Conservation (phyloP, 1,140 invertebrate genomes). For the Megathymus violae region DNA sequence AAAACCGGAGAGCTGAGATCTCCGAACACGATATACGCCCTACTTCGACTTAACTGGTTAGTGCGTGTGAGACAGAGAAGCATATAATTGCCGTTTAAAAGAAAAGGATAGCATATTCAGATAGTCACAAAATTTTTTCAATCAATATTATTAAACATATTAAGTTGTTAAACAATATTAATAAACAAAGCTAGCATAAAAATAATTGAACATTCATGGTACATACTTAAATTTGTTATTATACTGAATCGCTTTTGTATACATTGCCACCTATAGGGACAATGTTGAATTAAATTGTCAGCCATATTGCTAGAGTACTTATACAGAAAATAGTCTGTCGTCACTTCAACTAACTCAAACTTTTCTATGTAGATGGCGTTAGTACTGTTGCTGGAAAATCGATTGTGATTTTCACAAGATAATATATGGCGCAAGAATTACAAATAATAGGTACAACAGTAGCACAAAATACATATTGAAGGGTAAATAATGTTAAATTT, state of each 20-base stretch:
- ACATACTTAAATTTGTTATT: neutral
- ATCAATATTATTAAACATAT: too few species aligned
- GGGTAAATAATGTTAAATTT: too few species aligned
- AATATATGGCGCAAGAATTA: too few species aligned
- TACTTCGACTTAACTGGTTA: slow-evolving; percentile 74
- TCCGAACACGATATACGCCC: slow-evolving; percentile 68
- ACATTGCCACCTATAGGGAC: slow-evolving; percentile 4
- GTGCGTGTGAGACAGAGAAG: slow-evolving; percentile 62
- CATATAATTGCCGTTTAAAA: slow-evolving; percentile 36
- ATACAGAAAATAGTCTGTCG: neutral
- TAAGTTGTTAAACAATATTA: neutral
- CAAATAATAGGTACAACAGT: too few species aligned
- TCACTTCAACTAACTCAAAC: neutral
- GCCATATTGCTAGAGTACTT: neutral
- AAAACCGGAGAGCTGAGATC: slow-evolving; percentile 52
- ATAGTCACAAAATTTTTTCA: neutral
- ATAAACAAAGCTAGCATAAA: neutral
- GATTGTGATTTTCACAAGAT: too few species aligned
- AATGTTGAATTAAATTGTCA: neutral
- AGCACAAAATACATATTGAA: too few species aligned
- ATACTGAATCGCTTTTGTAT: neutral
- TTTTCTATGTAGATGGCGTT: slow-evolving; percentile 13
- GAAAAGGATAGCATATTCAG: slow-evolving; percentile 23
- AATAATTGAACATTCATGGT: too few species aligned
- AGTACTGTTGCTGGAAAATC: neutral